Evolutionary conservation across 1,140 invertebrate genomes (phyloP).

Genomic region (Phthorimaea operculella): DNA sequence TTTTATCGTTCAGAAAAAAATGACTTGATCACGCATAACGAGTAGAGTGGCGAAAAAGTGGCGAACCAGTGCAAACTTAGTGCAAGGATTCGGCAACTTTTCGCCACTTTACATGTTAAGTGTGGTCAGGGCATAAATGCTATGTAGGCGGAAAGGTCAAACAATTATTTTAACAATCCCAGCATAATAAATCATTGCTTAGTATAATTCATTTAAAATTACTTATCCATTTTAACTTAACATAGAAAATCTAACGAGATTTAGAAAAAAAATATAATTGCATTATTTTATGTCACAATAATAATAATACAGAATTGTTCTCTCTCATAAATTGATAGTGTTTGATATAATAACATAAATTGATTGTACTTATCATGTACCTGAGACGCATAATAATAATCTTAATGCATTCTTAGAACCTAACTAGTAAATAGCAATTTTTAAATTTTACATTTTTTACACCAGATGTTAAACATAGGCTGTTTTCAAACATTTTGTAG

Average conservation of each 20-base stretch:
- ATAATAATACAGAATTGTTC: conserved; percentile 1
- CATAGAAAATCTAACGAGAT: conserved; percentile 45
- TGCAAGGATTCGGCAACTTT: no score
- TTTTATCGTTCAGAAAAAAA: no score
- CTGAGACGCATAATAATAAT: conserved; percentile 4
- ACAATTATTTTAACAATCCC: conserved; percentile 7
- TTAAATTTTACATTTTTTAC: no score
- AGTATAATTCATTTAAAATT: conserved; percentile 23
- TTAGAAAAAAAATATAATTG: conserved; percentile 42
- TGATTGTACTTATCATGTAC: conserved; percentile 52
- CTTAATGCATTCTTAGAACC: conserved; percentile 1
- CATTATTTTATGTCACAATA: conserved; percentile 27
- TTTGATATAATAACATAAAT: conserved; percentile 3
- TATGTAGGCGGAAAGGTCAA: no score
- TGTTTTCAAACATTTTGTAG: no score
- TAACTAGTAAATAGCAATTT: neutral
- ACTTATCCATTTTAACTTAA: neutral
- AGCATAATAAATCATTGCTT: conserved; percentile 16
- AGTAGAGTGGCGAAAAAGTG: no score
- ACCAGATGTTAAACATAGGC: neutral
- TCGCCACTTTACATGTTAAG: no score
- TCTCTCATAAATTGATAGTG: no score
- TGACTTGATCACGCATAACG: no score
- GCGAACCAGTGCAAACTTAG: no score
- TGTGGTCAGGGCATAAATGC: no score